Conservation (phyloP, 2,888 invertebrate species). For the Agrotis ipsilon region DNA sequence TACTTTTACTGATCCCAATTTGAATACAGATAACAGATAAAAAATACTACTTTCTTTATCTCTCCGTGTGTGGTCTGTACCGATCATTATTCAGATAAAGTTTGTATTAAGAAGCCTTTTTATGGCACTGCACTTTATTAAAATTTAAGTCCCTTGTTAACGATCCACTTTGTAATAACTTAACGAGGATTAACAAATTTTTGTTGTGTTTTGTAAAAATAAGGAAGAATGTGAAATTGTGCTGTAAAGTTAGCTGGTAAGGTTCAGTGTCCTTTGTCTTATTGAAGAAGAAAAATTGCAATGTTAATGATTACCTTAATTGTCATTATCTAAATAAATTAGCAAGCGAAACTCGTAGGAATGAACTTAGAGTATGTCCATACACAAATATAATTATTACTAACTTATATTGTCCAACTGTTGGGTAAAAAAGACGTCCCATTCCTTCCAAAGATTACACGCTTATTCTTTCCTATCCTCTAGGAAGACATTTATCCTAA, state of each 20-base stretch:
- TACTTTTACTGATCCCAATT: too few species aligned
- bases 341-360: too few species aligned
- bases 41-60: slow-evolving; percentile 20
- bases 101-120: slow-evolving; percentile 38
- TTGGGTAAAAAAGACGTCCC: too few species aligned
- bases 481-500: too few species aligned
- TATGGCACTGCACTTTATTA: slow-evolving; percentile 44
- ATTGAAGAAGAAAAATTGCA: not conserved
- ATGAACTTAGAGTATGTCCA: too few species aligned
- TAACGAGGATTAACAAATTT: not conserved
- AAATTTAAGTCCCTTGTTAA: slow-evolving; percentile 45
- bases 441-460: too few species aligned
- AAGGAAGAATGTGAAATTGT: not conserved
- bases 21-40: too few species aligned
- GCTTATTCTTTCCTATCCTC: too few species aligned
- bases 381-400: too few species aligned
- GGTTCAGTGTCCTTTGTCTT: not conserved
- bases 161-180: slow-evolving; percentile 31
- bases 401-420: too few species aligned
- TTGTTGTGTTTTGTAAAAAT: not conserved
- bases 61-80: slow-evolving; percentile 54
- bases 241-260: not conserved
- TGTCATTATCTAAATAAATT: too few species aligned
- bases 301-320: too few species aligned
- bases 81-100: slow-evolving; percentile 54